Conservation (phyloP, 2,113 vertebrate species). For the Piaya cayana region DNA sequence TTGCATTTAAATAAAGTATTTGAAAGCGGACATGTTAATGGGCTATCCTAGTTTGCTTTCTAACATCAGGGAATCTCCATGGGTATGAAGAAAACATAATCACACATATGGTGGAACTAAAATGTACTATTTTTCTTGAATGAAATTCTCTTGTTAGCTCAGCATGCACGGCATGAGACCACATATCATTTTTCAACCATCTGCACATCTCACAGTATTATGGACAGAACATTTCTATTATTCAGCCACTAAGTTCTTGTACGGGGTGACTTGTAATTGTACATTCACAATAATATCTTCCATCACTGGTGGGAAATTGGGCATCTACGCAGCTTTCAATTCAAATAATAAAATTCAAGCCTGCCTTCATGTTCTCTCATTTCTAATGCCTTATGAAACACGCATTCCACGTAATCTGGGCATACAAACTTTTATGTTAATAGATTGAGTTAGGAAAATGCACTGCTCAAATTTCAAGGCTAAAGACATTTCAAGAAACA, state of each 20-base stretch:
- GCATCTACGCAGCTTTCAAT: background rate
- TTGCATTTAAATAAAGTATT: background rate
- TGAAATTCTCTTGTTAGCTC: conserved; percentile 72
- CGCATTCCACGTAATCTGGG: background rate
- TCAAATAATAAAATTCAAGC: background rate
- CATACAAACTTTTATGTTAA: background rate
- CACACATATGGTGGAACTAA: conserved; percentile 63
- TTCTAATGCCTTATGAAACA: background rate
- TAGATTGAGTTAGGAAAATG: background rate
- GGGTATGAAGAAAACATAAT: conserved; percentile 66
- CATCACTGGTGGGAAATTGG: background rate
- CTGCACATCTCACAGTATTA: conserved; percentile 48
- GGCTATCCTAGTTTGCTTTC: conserved; percentile 17
- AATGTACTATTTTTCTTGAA: conserved; percentile 59
- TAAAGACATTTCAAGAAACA: background rate
- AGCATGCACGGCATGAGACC: conserved; percentile 58
- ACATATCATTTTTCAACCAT: conserved; percentile 64
- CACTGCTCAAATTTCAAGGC: background rate
- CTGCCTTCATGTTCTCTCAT: background rate
- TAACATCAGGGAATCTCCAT: conserved; percentile 51
- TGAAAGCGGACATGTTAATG: conserved; percentile 24
- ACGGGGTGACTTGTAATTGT: conserved; percentile 7
- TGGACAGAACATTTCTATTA: conserved; percentile 39
- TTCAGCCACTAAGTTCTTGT: conserved; percentile 33
- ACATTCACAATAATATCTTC: background rate